phyloP scores from a whole-genome alignment of 2,797 vertebrate genomes.

The Sebastes matsubarae region DNA sequence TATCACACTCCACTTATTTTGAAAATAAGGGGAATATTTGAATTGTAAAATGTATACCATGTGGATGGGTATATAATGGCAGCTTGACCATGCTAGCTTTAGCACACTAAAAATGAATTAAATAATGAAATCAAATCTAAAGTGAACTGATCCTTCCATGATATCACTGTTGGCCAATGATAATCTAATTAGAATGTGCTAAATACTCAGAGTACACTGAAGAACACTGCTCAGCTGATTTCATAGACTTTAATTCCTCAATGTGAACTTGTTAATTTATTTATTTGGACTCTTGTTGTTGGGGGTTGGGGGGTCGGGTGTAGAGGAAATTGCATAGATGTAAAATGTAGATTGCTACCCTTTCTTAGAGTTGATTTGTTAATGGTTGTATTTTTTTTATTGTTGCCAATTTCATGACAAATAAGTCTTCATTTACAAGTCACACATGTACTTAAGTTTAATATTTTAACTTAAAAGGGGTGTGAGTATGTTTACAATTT shows the following conservation, averaged over 20 bases:
- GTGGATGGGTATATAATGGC: background rate
- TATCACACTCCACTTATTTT: background rate
- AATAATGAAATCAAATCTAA: background rate
- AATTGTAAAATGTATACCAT: background rate
- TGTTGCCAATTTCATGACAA: constrained; percentile 37
- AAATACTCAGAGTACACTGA: constrained; percentile 33
- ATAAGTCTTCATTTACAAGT: constrained; percentile 46
- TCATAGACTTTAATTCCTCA: constrained; percentile 40
- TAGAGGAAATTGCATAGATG: constrained; percentile 45
- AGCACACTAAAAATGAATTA: background rate
- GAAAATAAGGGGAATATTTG: background rate
- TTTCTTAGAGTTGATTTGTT: constrained; percentile 51
- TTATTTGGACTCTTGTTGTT: constrained; percentile 48
- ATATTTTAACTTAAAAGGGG: constrained; percentile 44
- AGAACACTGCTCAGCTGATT: constrained; percentile 34
- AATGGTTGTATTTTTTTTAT: constrained; percentile 46
- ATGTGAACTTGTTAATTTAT: constrained; percentile 66
- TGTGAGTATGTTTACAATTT: constrained; percentile 69
- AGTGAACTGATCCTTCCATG: background rate
- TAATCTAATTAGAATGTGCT: constrained; percentile 22
- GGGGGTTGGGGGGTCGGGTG: background rate
- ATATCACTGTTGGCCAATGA: background rate
- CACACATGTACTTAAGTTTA: constrained; percentile 53
- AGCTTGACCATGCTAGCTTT: background rate
- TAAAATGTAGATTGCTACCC: constrained; percentile 44